These are phyloP conservation scores for Blastobasis lacticolella DNA, from an alignment of 2,888 invertebrate species.

Conservation along the genomic window DNA sequence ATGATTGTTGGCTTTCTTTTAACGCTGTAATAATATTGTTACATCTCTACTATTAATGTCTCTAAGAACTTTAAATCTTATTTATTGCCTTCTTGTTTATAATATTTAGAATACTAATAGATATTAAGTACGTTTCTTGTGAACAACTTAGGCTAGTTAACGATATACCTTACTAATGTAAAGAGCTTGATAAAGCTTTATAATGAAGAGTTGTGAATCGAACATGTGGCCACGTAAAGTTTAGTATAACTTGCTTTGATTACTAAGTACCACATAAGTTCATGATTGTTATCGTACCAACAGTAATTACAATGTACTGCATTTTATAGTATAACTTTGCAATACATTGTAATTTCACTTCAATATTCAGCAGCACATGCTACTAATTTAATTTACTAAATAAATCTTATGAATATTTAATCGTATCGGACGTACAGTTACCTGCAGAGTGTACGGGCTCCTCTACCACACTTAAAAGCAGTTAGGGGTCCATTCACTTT, in stretches of 20 bases:
- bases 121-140: background rate
- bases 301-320: too few species aligned
- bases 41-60: constrained; percentile 27
- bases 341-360: too few species aligned
- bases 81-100: constrained; percentile 40
- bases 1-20: constrained; percentile 34
- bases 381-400: too few species aligned
- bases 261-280: constrained; percentile 42
- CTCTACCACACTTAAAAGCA: constrained; percentile 9
- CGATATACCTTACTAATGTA: constrained; percentile 33
- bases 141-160: background rate
- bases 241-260: constrained; percentile 54
- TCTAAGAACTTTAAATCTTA: constrained; percentile 38
- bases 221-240: constrained; percentile 68
- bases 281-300: too few species aligned
- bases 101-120: background rate
- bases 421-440: too few species aligned
- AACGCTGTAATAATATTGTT: constrained; percentile 26
- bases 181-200: constrained; percentile 73
- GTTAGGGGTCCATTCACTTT: background rate
- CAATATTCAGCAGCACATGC: too few species aligned
- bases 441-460: too few species aligned
- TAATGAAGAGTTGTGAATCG: constrained; percentile 72
- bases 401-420: too few species aligned
- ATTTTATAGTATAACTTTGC: too few species aligned